Percentiles rank a stretch among this genome's conserved stretches.
Conservation (phyloP, 2,888 invertebrate genomes). For the Schizotus pectinicornis region DNA sequence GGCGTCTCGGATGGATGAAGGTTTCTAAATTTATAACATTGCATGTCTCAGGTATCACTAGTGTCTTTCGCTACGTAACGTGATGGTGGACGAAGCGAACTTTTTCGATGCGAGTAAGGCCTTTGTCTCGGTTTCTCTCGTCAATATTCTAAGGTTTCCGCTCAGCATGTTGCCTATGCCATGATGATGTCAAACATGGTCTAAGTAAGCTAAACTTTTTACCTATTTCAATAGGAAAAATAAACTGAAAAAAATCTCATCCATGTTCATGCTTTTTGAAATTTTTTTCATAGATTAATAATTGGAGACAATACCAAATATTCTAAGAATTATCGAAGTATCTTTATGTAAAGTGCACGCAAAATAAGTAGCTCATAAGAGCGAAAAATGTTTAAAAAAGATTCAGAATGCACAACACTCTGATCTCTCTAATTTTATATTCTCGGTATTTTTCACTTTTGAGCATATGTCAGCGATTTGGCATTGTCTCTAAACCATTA, state of each 20-base stretch:
- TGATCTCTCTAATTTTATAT: too few species aligned
- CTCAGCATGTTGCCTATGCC: conserved; percentile 94
- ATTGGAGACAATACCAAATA: background rate
- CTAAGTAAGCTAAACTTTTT: conserved; percentile 71
- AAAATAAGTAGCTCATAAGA: too few species aligned
- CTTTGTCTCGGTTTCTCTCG: conserved; percentile 95
- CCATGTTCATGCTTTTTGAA: too few species aligned
- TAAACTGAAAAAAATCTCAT: too few species aligned
- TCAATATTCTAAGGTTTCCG: conserved; percentile 96
- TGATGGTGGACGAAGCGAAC: conserved; percentile 82
- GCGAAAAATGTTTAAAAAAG: too few species aligned
- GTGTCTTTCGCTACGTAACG: conserved; percentile 90
- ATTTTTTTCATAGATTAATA: background rate
- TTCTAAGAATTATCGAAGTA: background rate
- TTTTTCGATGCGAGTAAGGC: conserved; percentile 88
- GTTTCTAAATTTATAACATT: conserved; percentile 14
- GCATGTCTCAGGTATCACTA: conserved; percentile 73
- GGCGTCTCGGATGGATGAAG: conserved; percentile 1
- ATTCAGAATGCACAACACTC: too few species aligned
- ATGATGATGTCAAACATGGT: conserved; percentile 92
- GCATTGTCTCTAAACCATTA: too few species aligned
- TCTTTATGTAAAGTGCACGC: background rate
- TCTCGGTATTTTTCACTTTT: too few species aligned
- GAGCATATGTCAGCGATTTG: too few species aligned
- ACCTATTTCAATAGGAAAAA: too few species aligned